Percentiles rank a stretch among this genome's conserved stretches.
Conservation (phyloP, 2,888 invertebrate genomes). For the Abrostola tripartita region DNA sequence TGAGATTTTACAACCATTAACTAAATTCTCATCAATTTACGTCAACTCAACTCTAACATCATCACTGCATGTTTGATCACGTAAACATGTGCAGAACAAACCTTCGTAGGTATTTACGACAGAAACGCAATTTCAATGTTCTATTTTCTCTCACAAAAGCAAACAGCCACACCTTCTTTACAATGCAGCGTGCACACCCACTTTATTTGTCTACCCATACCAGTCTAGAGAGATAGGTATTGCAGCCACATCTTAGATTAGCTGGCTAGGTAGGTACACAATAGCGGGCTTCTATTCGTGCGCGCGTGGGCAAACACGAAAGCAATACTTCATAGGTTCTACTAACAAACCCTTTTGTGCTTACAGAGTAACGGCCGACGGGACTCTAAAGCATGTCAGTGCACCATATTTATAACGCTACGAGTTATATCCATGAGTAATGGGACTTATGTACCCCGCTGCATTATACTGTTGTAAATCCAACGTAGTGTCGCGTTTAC, state of each 20-base stretch:
- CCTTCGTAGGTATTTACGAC: slow-evolving; percentile 16
- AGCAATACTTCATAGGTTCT: slow-evolving; percentile 82
- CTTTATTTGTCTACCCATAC: slow-evolving; percentile 36
- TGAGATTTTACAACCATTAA: no score
- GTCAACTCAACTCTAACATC: no score
- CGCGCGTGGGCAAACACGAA: slow-evolving; percentile 77
- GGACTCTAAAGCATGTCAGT: slow-evolving; percentile 82
- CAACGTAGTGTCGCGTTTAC: slow-evolving; percentile 84
- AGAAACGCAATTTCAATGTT: slow-evolving; percentile 21
- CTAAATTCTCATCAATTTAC: no score
- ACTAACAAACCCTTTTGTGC: slow-evolving; percentile 88
- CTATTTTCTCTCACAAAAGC: slow-evolving; percentile 41
- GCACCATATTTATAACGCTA: slow-evolving; percentile 82
- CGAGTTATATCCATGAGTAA: slow-evolving; percentile 85
- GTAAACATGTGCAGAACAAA: not conserved
- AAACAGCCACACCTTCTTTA: slow-evolving; percentile 45
- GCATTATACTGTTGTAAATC: slow-evolving; percentile 86
- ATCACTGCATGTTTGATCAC: not conserved
- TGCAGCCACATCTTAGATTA: slow-evolving; percentile 44
- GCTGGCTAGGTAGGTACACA: slow-evolving; percentile 42
- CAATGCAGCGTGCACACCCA: slow-evolving; percentile 45
- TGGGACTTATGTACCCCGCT: slow-evolving; percentile 81
- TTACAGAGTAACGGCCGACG: slow-evolving; percentile 73
- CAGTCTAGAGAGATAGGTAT: slow-evolving; percentile 31
- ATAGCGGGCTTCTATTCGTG: slow-evolving; percentile 59